Base-by-base conservation (phyloP, 1,140 invertebrate genomes). In the Pissodes strobi region DNA sequence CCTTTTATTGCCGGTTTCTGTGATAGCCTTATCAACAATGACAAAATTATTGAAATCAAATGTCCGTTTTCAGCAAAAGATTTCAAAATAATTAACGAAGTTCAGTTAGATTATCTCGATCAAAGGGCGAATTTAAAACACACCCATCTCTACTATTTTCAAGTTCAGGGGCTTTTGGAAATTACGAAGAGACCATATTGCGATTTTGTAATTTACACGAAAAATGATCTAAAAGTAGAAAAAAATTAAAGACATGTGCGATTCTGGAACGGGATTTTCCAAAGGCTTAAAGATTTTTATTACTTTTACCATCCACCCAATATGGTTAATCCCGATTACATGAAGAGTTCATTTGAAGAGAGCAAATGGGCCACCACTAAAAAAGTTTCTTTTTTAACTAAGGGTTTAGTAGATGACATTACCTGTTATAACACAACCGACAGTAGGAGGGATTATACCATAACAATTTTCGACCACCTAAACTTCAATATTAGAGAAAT, bases 11-110 rank as follows among this genome's bases (percentile, higher is more conserved):
- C 69, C 27, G 78, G 75, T 8, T 70, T 71, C 1, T 79, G 78
- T 19, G 79, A 82, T 74, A 78, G 79, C 17, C 39, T 81, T 1
- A 64, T 79, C 21, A 72, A 67, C 10, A 41, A 74, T 21, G 72
- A 78, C 63, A 71, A n/a, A 6, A 38, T 53, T 1, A 19, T 53
- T 10, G 60, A 57, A 56, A 30, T 53, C 2, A 66, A 62, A 64
- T 55, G 58, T 34, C 49, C 53, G 1, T 48, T 13, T 15, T 39
- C 8, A 4, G 34, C 30, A 58, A 34, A 34, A 39, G 46, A 57
- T 38, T 34, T 46, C 9, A 25, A 43, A 12, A 25, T 8, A 56
- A 5, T 27, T 5, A 43, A 63, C 37, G 63, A 49, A 1, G 58
- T 30, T 37, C 41, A 51, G 52, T 62, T 68, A 46, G 23, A 9